phyloP scores from a whole-genome alignment of 1,140 invertebrate species.

The Euglossa dilemma region DNA sequence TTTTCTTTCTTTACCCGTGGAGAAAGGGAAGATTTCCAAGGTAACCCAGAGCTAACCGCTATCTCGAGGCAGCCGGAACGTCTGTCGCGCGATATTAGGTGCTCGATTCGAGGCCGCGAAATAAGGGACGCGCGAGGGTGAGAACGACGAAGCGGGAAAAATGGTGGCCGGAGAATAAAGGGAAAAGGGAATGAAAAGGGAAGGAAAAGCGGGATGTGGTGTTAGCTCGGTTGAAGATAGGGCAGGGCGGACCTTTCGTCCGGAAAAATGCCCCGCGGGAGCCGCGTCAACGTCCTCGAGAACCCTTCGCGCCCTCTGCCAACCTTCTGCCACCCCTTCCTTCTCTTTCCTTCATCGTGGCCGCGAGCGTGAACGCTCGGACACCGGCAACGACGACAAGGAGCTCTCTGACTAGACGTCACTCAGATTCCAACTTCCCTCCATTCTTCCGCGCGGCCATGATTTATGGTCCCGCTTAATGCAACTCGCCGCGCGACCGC shows the following conservation, averaged over 20 bases:
- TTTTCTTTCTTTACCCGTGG: background rate
- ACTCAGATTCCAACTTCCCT: conserved; percentile 70
- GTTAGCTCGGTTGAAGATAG: conserved; percentile 71
- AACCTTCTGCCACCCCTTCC: conserved; percentile 13
- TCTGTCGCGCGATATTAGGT: conserved; percentile 48
- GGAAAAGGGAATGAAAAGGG: background rate
- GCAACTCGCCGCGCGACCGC: conserved; percentile 55
- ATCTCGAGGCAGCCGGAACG: conserved; percentile 8
- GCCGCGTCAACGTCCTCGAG: conserved; percentile 78
- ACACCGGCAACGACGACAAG: conserved; percentile 64
- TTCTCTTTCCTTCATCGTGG: no score
- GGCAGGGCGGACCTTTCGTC: conserved; percentile 71
- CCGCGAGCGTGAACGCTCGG: conserved; percentile 66
- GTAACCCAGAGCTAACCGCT: background rate
- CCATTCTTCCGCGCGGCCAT: conserved; percentile 66
- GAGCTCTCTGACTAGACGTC: conserved; percentile 69
- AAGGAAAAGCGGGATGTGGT: conserved; percentile 46
- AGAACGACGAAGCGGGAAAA: conserved; percentile 9
- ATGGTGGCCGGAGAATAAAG: conserved; percentile 15
- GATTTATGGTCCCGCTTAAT: conserved; percentile 77
- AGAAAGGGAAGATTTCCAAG: background rate
- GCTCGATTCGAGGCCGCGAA: conserved; percentile 44
- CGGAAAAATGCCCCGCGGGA: conserved; percentile 80
- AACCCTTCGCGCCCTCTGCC: conserved; percentile 40
- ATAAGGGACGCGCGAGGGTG: conserved; percentile 22